Percentiles rank a stretch among this genome's conserved stretches.
These are phyloP conservation scores for Metridium senile DNA, from an alignment of 92 coral and sea anemone species.

Conservation along the genomic window DNA sequence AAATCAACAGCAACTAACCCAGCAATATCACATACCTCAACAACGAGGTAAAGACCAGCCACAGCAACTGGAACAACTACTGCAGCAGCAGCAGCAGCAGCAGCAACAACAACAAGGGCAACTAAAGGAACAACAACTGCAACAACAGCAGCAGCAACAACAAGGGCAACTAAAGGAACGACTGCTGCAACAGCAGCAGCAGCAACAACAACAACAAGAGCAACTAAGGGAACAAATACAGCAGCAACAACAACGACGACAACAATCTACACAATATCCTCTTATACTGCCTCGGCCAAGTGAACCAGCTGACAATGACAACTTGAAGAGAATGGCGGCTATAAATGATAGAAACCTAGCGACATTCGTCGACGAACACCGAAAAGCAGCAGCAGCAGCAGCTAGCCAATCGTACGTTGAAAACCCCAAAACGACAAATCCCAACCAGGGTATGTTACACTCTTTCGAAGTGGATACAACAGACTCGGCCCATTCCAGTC, in stretches of 20 bases:
- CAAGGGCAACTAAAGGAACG: neutral
- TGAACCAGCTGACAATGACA: neutral
- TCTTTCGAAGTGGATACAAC: neutral
- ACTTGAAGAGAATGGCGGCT: neutral
- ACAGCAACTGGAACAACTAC: neutral
- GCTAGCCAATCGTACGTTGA: too few species aligned
- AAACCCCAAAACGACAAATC: too few species aligned
- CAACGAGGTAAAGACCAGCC: neutral
- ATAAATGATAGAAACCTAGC: neutral
- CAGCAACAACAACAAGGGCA: neutral
- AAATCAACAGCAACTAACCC: neutral
- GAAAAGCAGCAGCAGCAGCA: neutral
- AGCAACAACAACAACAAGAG: neutral
- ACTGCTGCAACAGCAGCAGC: neutral
- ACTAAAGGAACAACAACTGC: neutral
- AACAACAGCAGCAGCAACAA: neutral
- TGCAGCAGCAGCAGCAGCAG: neutral
- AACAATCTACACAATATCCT: neutral
- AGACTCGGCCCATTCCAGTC: too few species aligned
- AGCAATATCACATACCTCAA: neutral
- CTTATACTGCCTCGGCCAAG: neutral
- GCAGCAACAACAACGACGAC: neutral
- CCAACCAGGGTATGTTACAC: neutral
- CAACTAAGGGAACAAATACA: neutral
- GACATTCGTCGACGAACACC: neutral